These are phyloP conservation scores for Sphinx pinastri DNA, from an alignment of 2,888 invertebrate genomes.

Conservation along the genomic window DNA sequence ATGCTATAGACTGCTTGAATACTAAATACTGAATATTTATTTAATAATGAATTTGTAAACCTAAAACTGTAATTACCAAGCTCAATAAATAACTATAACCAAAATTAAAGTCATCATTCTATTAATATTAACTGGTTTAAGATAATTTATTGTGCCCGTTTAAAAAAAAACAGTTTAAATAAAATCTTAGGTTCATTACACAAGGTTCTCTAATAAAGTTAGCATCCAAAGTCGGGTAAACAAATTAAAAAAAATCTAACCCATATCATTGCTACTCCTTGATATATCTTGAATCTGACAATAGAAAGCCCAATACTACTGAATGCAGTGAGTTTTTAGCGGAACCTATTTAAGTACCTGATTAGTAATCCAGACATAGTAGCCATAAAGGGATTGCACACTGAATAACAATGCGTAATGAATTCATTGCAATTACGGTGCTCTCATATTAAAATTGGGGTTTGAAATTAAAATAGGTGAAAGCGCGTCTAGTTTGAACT, in stretches of 20 bases:
- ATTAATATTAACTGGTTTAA: too few species aligned
- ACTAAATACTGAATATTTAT: too few species aligned
- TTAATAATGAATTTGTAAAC: too few species aligned
- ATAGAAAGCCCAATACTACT: too few species aligned
- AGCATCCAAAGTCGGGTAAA: too few species aligned
- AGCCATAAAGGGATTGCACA: background rate
- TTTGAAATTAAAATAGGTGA: background rate
- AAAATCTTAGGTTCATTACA: background rate
- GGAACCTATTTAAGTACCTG: conserved; percentile 1
- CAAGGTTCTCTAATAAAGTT: background rate
- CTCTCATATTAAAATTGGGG: conserved; percentile 1
- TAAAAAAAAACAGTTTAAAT: background rate
- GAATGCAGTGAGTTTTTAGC: background rate
- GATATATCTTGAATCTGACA: too few species aligned
- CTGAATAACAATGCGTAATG: conserved; percentile 17
- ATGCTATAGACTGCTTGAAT: too few species aligned
- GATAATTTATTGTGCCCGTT: too few species aligned
- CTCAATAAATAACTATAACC: background rate
- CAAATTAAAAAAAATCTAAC: too few species aligned
- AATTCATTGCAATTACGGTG: conserved; percentile 3
- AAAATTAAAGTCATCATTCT: too few species aligned
- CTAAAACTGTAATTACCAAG: background rate
- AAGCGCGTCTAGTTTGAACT: background rate
- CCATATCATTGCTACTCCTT: too few species aligned
- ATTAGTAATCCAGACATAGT: conserved; percentile 16